Conservation (phyloP, 2,113 vertebrate genomes). For the Microcebus murinus region DNA sequence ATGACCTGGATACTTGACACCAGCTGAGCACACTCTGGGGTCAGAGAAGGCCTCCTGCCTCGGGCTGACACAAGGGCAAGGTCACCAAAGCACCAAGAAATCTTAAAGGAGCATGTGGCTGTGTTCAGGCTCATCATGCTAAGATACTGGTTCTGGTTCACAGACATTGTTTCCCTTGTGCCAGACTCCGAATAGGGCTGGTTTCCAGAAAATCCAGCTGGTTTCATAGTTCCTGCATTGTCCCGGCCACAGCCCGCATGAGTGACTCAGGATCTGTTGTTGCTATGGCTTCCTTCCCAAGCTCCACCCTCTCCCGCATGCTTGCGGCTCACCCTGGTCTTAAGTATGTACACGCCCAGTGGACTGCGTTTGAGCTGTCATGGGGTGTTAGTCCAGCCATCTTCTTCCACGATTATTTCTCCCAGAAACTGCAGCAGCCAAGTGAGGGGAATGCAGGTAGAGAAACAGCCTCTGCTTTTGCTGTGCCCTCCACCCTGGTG, state of each 20-base stretch:
- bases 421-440: neutral
- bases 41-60: neutral
- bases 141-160: neutral
- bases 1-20: neutral
- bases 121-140: neutral
- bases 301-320: accelerated
- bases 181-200: neutral
- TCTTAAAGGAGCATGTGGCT: neutral
- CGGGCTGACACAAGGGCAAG: neutral
- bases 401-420: neutral
- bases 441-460: neutral
- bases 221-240: accelerated
- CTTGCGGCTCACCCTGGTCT: accelerated
- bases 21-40: neutral
- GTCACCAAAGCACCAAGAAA: neutral
- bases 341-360: neutral
- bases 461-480: neutral
- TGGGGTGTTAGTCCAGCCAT: neutral
- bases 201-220: neutral
- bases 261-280: neutral
- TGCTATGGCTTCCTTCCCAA: neutral
- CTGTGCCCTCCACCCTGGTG: accelerated
- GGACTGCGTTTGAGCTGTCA: neutral
- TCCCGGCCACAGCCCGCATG: neutral
- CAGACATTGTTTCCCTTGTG: neutral